phyloP scores from a whole-genome alignment of 1,140 invertebrate genomes.

The Homarus americanus region DNA sequence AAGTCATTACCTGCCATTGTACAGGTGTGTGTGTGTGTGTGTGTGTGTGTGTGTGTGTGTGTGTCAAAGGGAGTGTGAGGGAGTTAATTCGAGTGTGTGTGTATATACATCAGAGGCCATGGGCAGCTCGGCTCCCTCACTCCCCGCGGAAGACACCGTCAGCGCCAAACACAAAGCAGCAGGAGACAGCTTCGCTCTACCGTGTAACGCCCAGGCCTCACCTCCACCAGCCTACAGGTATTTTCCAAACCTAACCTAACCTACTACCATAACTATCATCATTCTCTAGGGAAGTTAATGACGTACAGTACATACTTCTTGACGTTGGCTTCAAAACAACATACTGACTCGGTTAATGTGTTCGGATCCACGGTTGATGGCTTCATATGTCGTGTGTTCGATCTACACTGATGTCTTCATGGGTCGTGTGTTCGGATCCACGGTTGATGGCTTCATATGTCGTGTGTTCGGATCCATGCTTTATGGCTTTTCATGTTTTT shows the following conservation, averaged over 20 bases:
- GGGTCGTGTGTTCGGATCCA: no score
- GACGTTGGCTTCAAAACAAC: no score
- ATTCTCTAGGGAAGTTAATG: no score
- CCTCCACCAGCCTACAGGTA: conserved; percentile 69
- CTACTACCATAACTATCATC: not conserved
- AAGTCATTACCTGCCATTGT: not conserved
- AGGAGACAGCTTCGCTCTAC: conserved; percentile 52
- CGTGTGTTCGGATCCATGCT: no score
- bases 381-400: no score
- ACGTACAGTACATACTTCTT: no score
- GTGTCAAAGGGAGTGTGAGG: not conserved
- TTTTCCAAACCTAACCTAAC: not conserved
- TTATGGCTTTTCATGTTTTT: no score
- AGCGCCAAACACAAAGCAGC: conserved; percentile 45
- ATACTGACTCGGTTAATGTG: no score
- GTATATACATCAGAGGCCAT: conserved; percentile 46
- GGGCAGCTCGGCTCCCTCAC: conserved; percentile 31
- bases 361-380: no score
- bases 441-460: no score
- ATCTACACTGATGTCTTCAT: no score
- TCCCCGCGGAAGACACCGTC: conserved; percentile 60
- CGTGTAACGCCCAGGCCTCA: conserved; percentile 66
- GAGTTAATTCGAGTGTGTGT: conserved; percentile 7
- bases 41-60: not conserved
- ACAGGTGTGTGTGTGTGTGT: conserved; percentile 30